Base-by-base conservation (phyloP, 2,113 vertebrate species). In the Pao palembangensis region DNA sequence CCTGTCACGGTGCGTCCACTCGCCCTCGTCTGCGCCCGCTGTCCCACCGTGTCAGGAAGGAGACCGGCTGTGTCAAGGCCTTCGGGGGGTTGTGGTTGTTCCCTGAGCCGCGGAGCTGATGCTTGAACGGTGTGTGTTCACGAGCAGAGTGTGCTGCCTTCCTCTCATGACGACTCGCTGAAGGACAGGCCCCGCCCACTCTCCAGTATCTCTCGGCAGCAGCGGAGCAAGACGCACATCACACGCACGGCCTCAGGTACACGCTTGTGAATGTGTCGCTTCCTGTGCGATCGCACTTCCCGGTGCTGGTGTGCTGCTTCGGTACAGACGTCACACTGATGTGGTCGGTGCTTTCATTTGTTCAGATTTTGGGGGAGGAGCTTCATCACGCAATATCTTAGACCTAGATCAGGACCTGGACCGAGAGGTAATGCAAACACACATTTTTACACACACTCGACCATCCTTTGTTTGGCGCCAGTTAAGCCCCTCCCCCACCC, bases 341-440 rank as follows among this genome's bases (percentile, higher is more conserved):
- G 8, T 51, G 11, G 28, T 62, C 25, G 50, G 6, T 58, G 14
- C 57, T 65, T 76, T 58, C 15, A 50, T 41, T 57, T 0, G 44
- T 54, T 58, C 62, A 93, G 96, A 98, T 76, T 92, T 91, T 6
- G 91, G 92, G 41, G 89, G 87, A 54, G 87, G 91, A 3, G 76
- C 92, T 69, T 92, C 94, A 18, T 92, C 95, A 56, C 89, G 93
- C 21, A 92, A 90, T 41, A 87, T 93, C 82, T 93, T 91, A 0
- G 95, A 98, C 49, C 92, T 86, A 0, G 96, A 99, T 76, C 94
- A 92, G 75, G 95, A 99, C 73, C 90, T 92, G 47, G 95, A 98
- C 61, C 93, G 90, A 91, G 96, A 99, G 95, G 95, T 96, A 79
- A 81, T 7, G 5, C 44, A 47, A 2, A 47, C 44, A 47, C 44